Evolutionary conservation across 2,888 invertebrate species (phyloP).

Genomic region (Hetaerina titia): DNA sequence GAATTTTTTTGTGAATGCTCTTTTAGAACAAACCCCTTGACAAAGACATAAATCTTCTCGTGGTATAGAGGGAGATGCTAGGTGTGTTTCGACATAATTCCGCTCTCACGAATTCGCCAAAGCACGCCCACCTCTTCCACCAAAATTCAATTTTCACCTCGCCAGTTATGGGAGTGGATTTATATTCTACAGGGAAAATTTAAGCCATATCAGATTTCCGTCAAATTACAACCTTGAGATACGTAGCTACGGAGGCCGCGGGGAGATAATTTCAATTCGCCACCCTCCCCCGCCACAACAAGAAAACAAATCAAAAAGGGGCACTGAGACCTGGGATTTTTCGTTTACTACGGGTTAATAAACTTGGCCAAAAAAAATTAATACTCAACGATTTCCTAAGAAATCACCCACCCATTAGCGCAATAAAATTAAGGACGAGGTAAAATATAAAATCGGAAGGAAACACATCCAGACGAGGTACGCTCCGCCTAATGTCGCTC

Average conservation of each 20-base stretch:
- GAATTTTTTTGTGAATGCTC: background rate
- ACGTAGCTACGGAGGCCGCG: background rate
- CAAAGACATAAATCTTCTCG: background rate
- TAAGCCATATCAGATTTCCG: background rate
- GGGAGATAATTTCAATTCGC: slow-evolving; percentile 43
- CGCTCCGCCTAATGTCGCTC: slow-evolving; percentile 6
- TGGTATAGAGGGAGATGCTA: background rate
- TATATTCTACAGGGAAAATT: background rate
- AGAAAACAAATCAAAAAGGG: background rate
- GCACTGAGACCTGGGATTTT: background rate
- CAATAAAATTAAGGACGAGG: slow-evolving; percentile 6
- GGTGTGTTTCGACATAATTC: background rate
- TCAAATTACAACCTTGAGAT: slow-evolving; percentile 10
- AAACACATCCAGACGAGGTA: background rate
- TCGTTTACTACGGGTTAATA: background rate
- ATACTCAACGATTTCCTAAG: background rate
- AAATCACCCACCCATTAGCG: background rate
- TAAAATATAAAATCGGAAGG: background rate
- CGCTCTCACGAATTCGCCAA: background rate
- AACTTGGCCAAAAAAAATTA: background rate
- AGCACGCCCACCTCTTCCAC: background rate
- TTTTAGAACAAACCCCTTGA: background rate
- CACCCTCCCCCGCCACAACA: background rate
- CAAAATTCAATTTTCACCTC: slow-evolving; percentile 8
- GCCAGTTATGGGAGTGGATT: background rate